phyloP scores from a whole-genome alignment of 2,113 vertebrate genomes.

The Podiceps cristatus region DNA sequence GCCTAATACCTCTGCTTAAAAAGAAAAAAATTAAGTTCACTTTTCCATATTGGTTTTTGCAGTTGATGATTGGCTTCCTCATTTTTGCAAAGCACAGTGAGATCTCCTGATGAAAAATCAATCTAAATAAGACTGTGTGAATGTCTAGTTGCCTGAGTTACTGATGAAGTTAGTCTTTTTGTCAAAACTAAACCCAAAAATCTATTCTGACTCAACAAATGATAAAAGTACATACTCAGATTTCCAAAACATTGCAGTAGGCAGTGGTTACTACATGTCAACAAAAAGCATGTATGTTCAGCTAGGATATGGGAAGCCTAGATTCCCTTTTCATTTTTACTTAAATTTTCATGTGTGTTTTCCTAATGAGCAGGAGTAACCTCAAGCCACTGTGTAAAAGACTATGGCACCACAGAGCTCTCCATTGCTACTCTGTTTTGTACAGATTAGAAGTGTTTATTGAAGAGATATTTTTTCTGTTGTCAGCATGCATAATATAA shows the following conservation, averaged over 20 bases:
- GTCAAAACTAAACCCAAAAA: not conserved
- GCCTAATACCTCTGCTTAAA: not conserved
- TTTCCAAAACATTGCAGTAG: constrained; percentile 32
- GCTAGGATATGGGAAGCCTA: not conserved
- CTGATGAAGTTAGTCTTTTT: not conserved
- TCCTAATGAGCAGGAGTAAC: not conserved
- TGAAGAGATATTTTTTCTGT: constrained; percentile 17
- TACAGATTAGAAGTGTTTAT: not conserved
- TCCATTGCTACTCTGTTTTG: not conserved
- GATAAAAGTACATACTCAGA: not conserved
- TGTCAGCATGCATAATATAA: constrained; percentile 4
- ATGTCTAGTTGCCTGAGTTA: constrained; percentile 1
- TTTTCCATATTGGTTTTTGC: not conserved
- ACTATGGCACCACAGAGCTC: not conserved
- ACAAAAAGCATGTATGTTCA: not conserved
- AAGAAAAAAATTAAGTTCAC: not conserved
- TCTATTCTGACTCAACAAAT: constrained; percentile 20
- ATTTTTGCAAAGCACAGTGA: not conserved
- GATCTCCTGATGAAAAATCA: not conserved
- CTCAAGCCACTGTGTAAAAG: not conserved
- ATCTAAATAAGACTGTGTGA: not conserved
- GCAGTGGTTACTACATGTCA: not conserved
- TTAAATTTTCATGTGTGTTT: constrained; percentile 13
- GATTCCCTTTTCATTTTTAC: not conserved
- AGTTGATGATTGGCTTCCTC: not conserved